Percentiles rank a stretch among this genome's conserved stretches.
Evolutionary conservation across 2,113 vertebrate genomes (phyloP).

Genomic region (Leptobrachium ailaonicum): DNA sequence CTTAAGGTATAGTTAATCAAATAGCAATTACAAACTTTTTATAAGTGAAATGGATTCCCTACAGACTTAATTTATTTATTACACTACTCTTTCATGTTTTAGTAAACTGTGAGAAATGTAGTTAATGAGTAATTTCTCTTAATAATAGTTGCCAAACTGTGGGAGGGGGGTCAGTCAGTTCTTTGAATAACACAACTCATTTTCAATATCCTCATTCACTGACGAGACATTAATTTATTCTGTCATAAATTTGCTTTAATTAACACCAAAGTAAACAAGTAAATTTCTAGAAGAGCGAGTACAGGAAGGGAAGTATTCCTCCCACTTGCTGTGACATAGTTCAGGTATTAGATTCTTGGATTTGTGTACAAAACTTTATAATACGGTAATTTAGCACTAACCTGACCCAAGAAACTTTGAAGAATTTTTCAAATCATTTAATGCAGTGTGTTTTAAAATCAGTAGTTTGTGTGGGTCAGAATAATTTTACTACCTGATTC

Average conservation of each 20-base stretch:
- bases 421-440: no score
- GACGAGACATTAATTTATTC: slow-evolving; percentile 21
- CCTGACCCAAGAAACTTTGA: no score
- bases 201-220: slow-evolving; percentile 26
- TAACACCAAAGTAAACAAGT: slow-evolving; percentile 34
- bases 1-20: no score
- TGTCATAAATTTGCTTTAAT: slow-evolving; percentile 18
- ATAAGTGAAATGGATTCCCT: no score
- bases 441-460: no score
- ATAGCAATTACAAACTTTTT: neutral
- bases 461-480: no score
- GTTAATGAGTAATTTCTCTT: neutral
- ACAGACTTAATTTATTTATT: no score
- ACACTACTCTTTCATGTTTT: no score
- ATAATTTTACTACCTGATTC: no score
- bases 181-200: slow-evolving; percentile 18
- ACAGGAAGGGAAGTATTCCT: slow-evolving; percentile 19
- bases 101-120: neutral
- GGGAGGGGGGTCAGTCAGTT: neutral
- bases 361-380: slow-evolving; percentile 5
- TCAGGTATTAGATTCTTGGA: neutral
- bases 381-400: neutral
- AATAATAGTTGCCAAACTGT: slow-evolving; percentile 32
- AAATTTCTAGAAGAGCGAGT: neutral
- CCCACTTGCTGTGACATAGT: neutral